Evolutionary conservation across 2,888 invertebrate genomes (phyloP).

Genomic region (Tetanocera ferruginea): DNA sequence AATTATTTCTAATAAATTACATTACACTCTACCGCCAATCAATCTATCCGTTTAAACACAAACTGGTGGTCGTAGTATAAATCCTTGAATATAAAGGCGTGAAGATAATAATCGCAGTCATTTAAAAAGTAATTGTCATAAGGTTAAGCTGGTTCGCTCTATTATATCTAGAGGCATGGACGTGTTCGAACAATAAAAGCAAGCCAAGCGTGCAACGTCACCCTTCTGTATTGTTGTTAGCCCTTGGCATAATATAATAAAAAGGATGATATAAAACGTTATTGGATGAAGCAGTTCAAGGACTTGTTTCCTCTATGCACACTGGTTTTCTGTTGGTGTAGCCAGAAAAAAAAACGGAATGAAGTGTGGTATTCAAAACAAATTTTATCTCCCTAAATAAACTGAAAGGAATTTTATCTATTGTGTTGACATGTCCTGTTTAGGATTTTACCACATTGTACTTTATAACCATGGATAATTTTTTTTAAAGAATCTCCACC

Average conservation of each 20-base stretch:
- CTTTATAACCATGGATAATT: slow-evolving; percentile 33
- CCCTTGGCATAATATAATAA: slow-evolving; percentile 52
- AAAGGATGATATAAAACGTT: slow-evolving; percentile 51
- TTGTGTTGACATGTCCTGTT: slow-evolving; percentile 61
- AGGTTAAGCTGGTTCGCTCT: slow-evolving; percentile 61
- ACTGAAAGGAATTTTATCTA: slow-evolving; percentile 53
- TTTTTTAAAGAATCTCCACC: slow-evolving; percentile 18
- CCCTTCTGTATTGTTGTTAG: slow-evolving; percentile 58
- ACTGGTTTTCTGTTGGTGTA: slow-evolving; percentile 60
- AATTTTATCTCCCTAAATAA: slow-evolving; percentile 30
- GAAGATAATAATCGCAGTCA: slow-evolving; percentile 54
- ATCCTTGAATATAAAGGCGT: slow-evolving; percentile 46
- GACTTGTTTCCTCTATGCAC: slow-evolving; percentile 42
- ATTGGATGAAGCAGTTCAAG: slow-evolving; percentile 57
- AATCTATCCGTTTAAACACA: neutral
- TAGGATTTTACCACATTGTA: slow-evolving; percentile 35
- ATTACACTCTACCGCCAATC: slow-evolving; percentile 15
- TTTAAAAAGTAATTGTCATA: slow-evolving; percentile 63
- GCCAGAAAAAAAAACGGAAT: slow-evolving; percentile 47
- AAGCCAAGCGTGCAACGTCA: slow-evolving; percentile 61
- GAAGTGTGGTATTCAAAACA: slow-evolving; percentile 37
- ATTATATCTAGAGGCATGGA: slow-evolving; percentile 45
- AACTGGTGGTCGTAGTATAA: neutral
- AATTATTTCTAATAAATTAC: neutral
- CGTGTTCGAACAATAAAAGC: slow-evolving; percentile 63